These are phyloP conservation scores for Oryzaephilus surinamensis DNA, from an alignment of 1,140 invertebrate genomes.

Conservation along the genomic window DNA sequence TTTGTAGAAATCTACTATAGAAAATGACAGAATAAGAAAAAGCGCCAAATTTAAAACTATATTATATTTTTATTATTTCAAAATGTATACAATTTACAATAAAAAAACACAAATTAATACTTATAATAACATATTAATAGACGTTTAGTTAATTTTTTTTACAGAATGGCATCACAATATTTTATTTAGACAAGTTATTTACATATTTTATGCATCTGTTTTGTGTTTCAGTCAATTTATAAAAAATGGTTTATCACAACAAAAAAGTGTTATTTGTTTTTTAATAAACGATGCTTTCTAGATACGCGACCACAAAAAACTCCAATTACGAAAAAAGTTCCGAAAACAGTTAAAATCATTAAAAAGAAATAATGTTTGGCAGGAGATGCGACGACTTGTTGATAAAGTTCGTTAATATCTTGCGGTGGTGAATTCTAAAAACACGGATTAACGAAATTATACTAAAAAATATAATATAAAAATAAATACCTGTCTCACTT, in stretches of 20 bases:
- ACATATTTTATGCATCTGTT: too few relatives aligned
- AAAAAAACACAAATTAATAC: too few relatives aligned
- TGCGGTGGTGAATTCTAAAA: slow-evolving; percentile 40
- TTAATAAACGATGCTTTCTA: slow-evolving; percentile 41
- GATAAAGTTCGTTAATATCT: slow-evolving; percentile 58
- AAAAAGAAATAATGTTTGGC: slow-evolving; percentile 68
- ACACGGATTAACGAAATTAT: not conserved
- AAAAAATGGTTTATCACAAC: not conserved
- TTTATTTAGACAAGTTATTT: too few relatives aligned
- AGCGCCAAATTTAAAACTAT: slow-evolving; percentile 16
- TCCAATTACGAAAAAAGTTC: slow-evolving; percentile 68
- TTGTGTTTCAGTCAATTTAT: slow-evolving; percentile 11
- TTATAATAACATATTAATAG: too few relatives aligned
- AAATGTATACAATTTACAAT: too few relatives aligned
- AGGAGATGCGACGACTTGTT: slow-evolving; percentile 57
- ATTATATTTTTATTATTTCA: too few relatives aligned
- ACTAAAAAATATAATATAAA: not conserved
- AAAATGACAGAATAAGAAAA: too few relatives aligned
- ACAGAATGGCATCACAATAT: not conserved
- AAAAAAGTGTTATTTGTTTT: slow-evolving; percentile 29
- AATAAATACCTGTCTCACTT: slow-evolving; percentile 63
- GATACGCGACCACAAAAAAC: slow-evolving; percentile 72
- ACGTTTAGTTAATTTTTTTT: too few relatives aligned
- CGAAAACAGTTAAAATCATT: slow-evolving; percentile 56
- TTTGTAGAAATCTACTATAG: too few relatives aligned